Base-by-base conservation (phyloP, 2,797 vertebrate genomes). In the Tenualosa ilisha region DNA sequence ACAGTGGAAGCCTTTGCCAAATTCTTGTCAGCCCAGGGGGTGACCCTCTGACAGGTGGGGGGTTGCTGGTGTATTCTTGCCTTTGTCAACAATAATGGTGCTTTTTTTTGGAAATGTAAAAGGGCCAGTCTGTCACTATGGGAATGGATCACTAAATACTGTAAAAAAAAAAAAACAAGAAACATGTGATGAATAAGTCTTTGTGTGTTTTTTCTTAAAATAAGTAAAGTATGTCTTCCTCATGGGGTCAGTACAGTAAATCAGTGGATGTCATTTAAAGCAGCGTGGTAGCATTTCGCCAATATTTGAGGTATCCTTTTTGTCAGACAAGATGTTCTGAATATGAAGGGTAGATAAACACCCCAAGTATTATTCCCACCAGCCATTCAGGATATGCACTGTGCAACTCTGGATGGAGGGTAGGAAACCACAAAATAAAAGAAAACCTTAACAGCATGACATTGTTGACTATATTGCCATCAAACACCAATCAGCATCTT, bases 141-240 rank as follows among this genome's bases (percentile, higher is more conserved):
- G 87, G 81, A 88, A 88, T 87, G 68, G 86, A 88, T 89, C 87
- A 83, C 87, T 88, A 86, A 84, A 88, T 86, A 86, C 86, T 88
- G 86, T 89, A 87, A 85, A 51, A 9, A 12, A 50, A 50, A 50
- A 51, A 51, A 82, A 85, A 83, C 65, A 54, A 81, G 86, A 83
- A 75, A 87, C 46, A 87, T n/a, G 43, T 89, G 61, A 49, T 49
- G 22, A 79, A 46, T 22, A 79, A 40, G 37, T 40, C 40, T 46
- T 22, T 79, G 37, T 79, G 72, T 79, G 37, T 46, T 17, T 4
- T 43, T 43, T 79, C 40, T 79, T 61, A 9, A 61, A 0, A 15
- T 72, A 2, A 56, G 20, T 56, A 2, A 49, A 5, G 46, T 8
- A 8, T 49, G 46, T 8, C 46, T 49, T 5, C 46, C 46, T 1